Evolutionary conservation across 2,113 vertebrate genomes (phyloP), one percentile per base, ranked within the genome.

Genomic region (Lamprologus callipterus): DNA sequence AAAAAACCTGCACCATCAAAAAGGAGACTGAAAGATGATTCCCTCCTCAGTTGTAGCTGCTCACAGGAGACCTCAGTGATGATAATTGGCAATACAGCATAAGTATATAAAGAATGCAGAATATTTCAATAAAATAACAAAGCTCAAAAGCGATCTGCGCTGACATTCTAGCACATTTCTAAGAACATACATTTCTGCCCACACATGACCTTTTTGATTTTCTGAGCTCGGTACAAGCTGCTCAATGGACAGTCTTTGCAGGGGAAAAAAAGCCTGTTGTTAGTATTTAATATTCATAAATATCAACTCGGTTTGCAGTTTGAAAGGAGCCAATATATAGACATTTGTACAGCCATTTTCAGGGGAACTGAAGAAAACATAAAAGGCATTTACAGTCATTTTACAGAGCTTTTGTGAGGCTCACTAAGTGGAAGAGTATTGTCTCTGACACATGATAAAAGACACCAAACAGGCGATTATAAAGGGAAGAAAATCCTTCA

Each of bases 141-240:
- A 90, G 91, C 89, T 88, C 89, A 92, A 58, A 87, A 80, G 91
- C 83, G 87, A 86, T 91, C 85, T 83, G 73, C 45, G 80, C 53
- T 93, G 91, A 94, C 93, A 95, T 94, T 95, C 93, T 84, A 87
- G 82, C 47, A 57, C 63, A 79, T 92, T 93, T 83, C 85, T 90
- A 81, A 85, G 81, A 84, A 37, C 91, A 87, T 87, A 92, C 85
- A 91, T 90, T 81, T 87, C 90, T 92, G 75, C 92, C 92, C 93
- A 93, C 94, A 91, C 45, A 21, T 82, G 90, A 94, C 88, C 91
- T 94, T 91, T 91, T 33, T 65, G 79, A 83, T 80, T 85, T 84
- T 65, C 40, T 65, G 17, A 84, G 73, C 75, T 53, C 13, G 33
- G 85, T 37, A 88, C 53, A 45, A 21, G 53, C n/a, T 51, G 78